These are phyloP conservation scores for Candoia aspera DNA, from an alignment of 2,113 vertebrate species.

Conservation along the genomic window DNA sequence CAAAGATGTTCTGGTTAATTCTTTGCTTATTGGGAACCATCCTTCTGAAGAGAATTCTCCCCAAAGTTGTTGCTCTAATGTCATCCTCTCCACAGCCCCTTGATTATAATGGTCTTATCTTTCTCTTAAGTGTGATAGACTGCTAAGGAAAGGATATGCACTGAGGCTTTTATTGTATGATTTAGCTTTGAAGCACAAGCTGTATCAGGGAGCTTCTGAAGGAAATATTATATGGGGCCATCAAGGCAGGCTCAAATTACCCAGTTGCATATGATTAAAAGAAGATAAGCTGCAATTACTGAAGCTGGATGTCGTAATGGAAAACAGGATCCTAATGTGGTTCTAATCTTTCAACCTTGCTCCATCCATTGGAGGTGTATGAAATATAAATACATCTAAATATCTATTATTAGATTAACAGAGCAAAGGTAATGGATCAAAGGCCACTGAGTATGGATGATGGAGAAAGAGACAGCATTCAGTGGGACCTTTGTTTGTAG, in stretches of 20 bases:
- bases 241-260: slow-evolving; percentile 77
- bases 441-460: slow-evolving; percentile 26
- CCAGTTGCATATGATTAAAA: slow-evolving; percentile 78
- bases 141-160: slow-evolving; percentile 67
- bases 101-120: slow-evolving; percentile 65
- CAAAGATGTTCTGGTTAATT: slow-evolving; percentile 40
- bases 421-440: slow-evolving; percentile 22
- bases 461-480: background rate
- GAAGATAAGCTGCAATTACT: slow-evolving; percentile 75
- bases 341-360: slow-evolving; percentile 62
- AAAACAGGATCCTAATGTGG: slow-evolving; percentile 66
- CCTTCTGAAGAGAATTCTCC: slow-evolving; percentile 52
- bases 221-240: slow-evolving; percentile 81
- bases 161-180: slow-evolving; percentile 70
- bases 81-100: slow-evolving; percentile 1
- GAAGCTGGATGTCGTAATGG: slow-evolving; percentile 69
- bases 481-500: slow-evolving; percentile 51
- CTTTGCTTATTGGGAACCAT: slow-evolving; percentile 26
- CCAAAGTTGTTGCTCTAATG: slow-evolving; percentile 42
- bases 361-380: slow-evolving; percentile 55
- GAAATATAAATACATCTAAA: slow-evolving; percentile 71
- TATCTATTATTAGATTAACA: slow-evolving; percentile 55
- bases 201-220: slow-evolving; percentile 74
- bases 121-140: slow-evolving; percentile 66
- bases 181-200: slow-evolving; percentile 71